Conservation (phyloP, 1,140 invertebrate species). For the Calosoma granatense region DNA sequence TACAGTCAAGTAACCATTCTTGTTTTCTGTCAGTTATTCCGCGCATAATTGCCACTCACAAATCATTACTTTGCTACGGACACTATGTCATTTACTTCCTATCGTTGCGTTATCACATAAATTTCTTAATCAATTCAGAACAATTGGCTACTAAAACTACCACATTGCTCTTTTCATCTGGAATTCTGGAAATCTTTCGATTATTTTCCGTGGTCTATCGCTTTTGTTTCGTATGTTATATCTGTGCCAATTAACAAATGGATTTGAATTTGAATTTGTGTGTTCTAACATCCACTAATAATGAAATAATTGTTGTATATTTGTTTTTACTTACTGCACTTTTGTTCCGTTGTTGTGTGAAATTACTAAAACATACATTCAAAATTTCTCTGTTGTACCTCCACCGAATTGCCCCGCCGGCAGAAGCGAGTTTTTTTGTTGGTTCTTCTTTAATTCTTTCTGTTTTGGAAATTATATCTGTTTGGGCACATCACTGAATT, state of each 20-base stretch:
- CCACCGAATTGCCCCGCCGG: too few relatives aligned
- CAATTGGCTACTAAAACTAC: too few relatives aligned
- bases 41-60: neutral
- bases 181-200: neutral
- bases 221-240: neutral
- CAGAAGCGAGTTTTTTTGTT: too few relatives aligned
- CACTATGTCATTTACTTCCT: too few relatives aligned
- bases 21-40: neutral
- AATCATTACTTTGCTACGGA: too few relatives aligned
- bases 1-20: constrained; percentile 8
- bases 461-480: neutral
- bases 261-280: neutral
- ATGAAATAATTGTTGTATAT: too few relatives aligned
- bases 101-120: too few relatives aligned
- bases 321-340: neutral
- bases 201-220: too few relatives aligned
- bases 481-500: constrained; percentile 2
- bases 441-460: too few relatives aligned
- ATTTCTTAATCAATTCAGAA: too few relatives aligned
- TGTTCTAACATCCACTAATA: constrained; percentile 1
- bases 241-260: neutral
- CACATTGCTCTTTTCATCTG: too few relatives aligned
- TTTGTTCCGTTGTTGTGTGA: neutral
- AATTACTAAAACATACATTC: neutral
- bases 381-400: too few relatives aligned